Evolutionary conservation across 2,797 vertebrate genomes (phyloP).

Genomic region (Nannoperca obscura): DNA sequence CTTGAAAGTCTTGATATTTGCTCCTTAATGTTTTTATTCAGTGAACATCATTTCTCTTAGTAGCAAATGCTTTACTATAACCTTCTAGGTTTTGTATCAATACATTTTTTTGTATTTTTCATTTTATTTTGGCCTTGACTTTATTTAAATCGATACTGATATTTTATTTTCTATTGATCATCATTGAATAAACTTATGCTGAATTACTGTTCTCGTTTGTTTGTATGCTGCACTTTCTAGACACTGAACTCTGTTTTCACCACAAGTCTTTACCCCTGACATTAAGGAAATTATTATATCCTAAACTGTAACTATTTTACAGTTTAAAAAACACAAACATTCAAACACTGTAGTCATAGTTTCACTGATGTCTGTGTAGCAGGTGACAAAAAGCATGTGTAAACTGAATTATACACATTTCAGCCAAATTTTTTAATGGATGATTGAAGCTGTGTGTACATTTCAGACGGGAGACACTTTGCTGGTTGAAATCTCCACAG

Average conservation of each 20-base stretch:
- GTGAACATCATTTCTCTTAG: constrained; percentile 83
- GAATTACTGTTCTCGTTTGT: constrained; percentile 65
- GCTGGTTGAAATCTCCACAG: constrained; percentile 45
- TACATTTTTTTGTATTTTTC: constrained; percentile 84
- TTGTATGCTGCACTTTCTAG: constrained; percentile 19
- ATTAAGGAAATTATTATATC: not conserved
- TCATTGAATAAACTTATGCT: constrained; percentile 87
- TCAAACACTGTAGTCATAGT: not conserved
- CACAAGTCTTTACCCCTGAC: not conserved
- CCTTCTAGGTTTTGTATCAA: constrained; percentile 86
- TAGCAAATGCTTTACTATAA: constrained; percentile 86
- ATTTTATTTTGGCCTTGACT: constrained; percentile 85
- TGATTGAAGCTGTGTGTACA: not conserved
- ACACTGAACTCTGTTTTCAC: constrained; percentile 1
- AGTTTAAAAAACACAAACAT: constrained; percentile 7
- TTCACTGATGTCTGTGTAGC: not conserved
- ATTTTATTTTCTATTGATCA: constrained; percentile 88
- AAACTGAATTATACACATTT: constrained; percentile 5
- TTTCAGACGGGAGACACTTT: constrained; percentile 76
- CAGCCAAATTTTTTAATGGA: not conserved
- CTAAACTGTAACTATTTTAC: too few relatives aligned
- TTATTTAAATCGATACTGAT: constrained; percentile 80
- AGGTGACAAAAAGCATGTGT: not conserved
- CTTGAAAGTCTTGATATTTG: constrained; percentile 87
- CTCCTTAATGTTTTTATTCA: constrained; percentile 85